Conservation (phyloP, 2,888 invertebrate species). For the Oxycera nigricornis region DNA sequence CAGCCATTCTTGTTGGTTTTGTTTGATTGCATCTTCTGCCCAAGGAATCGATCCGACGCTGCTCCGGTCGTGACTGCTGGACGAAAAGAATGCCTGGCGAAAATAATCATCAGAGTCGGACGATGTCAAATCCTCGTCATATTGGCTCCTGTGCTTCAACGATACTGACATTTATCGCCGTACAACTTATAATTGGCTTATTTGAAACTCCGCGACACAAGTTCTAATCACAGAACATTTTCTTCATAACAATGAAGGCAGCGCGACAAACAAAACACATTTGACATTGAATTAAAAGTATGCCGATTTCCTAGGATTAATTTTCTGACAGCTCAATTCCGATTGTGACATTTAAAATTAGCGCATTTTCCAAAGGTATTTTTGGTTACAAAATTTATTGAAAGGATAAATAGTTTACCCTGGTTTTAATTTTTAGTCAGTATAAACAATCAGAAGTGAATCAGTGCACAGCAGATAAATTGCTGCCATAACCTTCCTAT, state of each 20-base stretch:
- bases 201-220: not conserved
- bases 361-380: not conserved
- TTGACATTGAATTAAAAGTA: constrained; percentile 41
- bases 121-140: constrained; percentile 25
- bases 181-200: not conserved
- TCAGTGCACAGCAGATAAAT: not conserved
- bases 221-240: not conserved
- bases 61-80: constrained; percentile 58
- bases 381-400: not conserved
- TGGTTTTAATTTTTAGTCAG: not conserved
- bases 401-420: too few relatives aligned
- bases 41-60: constrained; percentile 62
- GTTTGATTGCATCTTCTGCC: constrained; percentile 62
- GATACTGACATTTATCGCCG: constrained; percentile 26
- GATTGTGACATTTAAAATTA: not conserved
- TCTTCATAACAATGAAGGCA: not conserved
- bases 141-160: not conserved
- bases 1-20: constrained; percentile 61
- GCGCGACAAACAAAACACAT: constrained; percentile 39
- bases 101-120: constrained; percentile 54
- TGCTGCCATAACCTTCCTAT: not conserved
- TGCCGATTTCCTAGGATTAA: constrained; percentile 7
- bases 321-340: not conserved
- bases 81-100: constrained; percentile 57
- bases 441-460: not conserved